Conservation (phyloP, 2,797 vertebrate genomes). For the Liparis tanakae region DNA sequence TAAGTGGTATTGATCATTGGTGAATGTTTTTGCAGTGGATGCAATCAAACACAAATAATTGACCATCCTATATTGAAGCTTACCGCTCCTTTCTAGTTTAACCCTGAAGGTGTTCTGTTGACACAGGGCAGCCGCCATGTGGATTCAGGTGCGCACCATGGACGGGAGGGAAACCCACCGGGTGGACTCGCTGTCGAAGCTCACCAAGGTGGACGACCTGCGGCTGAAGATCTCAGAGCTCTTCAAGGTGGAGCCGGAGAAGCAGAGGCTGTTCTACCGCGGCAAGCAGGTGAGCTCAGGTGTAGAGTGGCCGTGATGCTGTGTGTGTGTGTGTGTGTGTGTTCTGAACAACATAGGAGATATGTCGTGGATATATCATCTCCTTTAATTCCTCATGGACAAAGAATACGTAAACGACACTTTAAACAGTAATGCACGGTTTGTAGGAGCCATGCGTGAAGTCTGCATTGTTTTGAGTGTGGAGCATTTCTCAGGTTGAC, state of each 20-base stretch:
- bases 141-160: conserved; percentile 99
- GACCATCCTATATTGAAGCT: too few species aligned
- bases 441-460: too few species aligned
- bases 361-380: background rate
- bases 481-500: too few species aligned
- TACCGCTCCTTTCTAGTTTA: too few species aligned
- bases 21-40: too few species aligned
- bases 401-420: background rate
- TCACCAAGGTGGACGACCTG: conserved; percentile 95
- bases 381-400: background rate
- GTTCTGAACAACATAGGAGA: background rate
- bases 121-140: conserved; percentile 89
- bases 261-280: conserved; percentile 93
- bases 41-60: too few species aligned
- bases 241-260: conserved; percentile 89
- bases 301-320: background rate
- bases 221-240: conserved; percentile 88
- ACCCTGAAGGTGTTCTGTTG: conserved; percentile 11
- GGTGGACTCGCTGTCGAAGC: conserved; percentile 93
- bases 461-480: too few species aligned
- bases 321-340: background rate
- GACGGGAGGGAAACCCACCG: conserved; percentile 93
- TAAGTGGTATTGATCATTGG: too few species aligned
- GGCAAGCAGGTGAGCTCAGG: conserved; percentile 91
- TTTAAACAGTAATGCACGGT: too few species aligned